Evolutionary conservation across 2,797 vertebrate genomes (phyloP).

Genomic region (Coranthus polyacanthus): DNA sequence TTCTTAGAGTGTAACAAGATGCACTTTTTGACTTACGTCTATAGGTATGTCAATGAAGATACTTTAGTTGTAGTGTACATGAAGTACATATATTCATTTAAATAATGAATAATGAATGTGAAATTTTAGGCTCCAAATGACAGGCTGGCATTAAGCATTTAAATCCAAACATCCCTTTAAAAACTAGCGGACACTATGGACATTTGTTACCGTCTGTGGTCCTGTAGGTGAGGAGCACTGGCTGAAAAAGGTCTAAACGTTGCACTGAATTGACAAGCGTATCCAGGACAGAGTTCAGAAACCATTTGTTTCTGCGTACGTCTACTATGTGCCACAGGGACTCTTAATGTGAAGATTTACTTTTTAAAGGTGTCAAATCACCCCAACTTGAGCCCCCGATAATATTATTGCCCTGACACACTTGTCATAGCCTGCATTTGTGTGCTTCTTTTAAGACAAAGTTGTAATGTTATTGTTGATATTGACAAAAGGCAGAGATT

Average conservation of each 20-base stretch:
- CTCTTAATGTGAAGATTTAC: constrained; percentile 38
- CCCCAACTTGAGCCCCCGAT: constrained; percentile 31
- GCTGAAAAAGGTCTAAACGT: not conserved
- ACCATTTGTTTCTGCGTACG: constrained; percentile 26
- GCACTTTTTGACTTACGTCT: too few relatives aligned
- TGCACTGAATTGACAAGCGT: constrained; percentile 66
- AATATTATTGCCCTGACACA: constrained; percentile 48
- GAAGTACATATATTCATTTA: too few relatives aligned
- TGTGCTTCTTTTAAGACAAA: constrained; percentile 66
- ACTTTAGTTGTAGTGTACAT: too few relatives aligned
- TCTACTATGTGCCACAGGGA: constrained; percentile 31
- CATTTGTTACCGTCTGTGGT: constrained; percentile 1
- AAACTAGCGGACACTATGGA: not conserved
- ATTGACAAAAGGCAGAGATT: constrained; percentile 82
- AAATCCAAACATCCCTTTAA: constrained; percentile 22
- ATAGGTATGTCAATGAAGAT: too few relatives aligned
- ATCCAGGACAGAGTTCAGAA: constrained; percentile 29
- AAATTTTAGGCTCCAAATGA: constrained; percentile 17
- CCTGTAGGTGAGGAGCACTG: not conserved
- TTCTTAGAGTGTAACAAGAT: too few relatives aligned
- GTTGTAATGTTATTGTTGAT: constrained; percentile 64
- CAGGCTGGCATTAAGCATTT: constrained; percentile 23
- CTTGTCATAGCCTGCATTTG: constrained; percentile 52
- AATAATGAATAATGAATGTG: constrained; percentile 3
- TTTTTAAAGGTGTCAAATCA: constrained; percentile 44